A percentile compares a stretch with the other conserved stretches of the same genome.
These are phyloP conservation scores for Gorsachius magnificus DNA, from an alignment of 2,797 vertebrate species.

Conservation along the genomic window DNA sequence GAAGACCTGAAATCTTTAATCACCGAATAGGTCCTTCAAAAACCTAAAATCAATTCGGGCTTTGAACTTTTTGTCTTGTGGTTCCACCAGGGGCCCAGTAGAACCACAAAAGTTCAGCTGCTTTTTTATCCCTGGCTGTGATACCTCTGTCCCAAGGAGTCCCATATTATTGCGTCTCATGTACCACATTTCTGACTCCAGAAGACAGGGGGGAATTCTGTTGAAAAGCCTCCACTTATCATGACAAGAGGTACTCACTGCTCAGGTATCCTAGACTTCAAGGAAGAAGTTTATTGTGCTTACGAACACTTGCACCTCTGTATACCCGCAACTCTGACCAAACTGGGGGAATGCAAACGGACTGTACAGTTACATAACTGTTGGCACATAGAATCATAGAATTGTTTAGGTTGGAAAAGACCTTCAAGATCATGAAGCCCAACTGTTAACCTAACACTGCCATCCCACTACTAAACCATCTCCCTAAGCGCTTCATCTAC, in stretches of 20 bases:
- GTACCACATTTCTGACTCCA: not conserved
- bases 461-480: too few species aligned
- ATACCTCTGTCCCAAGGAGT: not conserved
- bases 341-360: not conserved
- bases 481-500: too few species aligned
- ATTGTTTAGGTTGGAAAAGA: too few species aligned
- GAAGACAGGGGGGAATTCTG: not conserved
- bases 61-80: not conserved
- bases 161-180: not conserved
- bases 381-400: not conserved
- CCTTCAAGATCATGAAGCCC: too few species aligned
- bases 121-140: not conserved
- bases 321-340: not conserved
- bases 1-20: not conserved
- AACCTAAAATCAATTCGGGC: not conserved
- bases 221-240: not conserved
- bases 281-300: not conserved
- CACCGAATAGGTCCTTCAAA: not conserved
- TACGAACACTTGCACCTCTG: not conserved
- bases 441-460: too few species aligned
- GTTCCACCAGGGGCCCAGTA: not conserved
- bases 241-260: not conserved
- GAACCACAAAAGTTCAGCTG: not conserved
- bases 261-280: not conserved
- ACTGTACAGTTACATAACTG: not conserved